These are phyloP conservation scores for Itoplectis maculator DNA, from an alignment of 2,888 invertebrate genomes.

Conservation along the genomic window DNA sequence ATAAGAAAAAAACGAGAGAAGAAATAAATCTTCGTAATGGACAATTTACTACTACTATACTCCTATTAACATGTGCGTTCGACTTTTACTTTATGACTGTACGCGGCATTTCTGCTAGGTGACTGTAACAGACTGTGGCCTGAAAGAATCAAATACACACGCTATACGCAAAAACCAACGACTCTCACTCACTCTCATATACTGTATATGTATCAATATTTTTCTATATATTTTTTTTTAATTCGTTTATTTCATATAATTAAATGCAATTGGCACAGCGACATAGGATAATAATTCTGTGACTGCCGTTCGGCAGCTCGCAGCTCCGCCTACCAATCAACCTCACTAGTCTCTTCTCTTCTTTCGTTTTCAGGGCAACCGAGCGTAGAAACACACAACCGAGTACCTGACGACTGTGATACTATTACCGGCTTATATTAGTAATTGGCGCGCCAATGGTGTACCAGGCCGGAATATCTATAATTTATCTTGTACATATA, in stretches of 20 bases:
- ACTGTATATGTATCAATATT: slow-evolving; percentile 22
- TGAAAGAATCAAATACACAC: slow-evolving; percentile 79
- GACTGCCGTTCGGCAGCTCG: slow-evolving; percentile 2
- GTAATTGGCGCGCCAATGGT: slow-evolving; percentile 49
- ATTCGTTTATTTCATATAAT: neutral
- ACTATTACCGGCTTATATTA: slow-evolving; percentile 71
- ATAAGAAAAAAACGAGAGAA: slow-evolving; percentile 13
- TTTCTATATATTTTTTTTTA: neutral
- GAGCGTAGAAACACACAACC: slow-evolving; percentile 72
- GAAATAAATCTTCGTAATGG: slow-evolving; percentile 32
- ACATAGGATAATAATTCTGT: neutral
- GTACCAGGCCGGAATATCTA: slow-evolving; percentile 35
- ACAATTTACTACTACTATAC: slow-evolving; percentile 59
- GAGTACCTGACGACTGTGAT: slow-evolving; percentile 83
- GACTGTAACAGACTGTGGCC: slow-evolving; percentile 82
- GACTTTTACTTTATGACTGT: slow-evolving; percentile 79
- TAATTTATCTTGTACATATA: slow-evolving; percentile 33
- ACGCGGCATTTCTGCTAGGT: slow-evolving; percentile 74
- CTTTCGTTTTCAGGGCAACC: slow-evolving; percentile 79
- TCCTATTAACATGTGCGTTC: slow-evolving; percentile 67
- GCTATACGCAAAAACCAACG: slow-evolving; percentile 76
- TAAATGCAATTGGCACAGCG: neutral
- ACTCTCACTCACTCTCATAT: slow-evolving; percentile 75
- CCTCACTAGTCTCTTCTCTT: slow-evolving; percentile 65
- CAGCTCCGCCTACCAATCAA: slow-evolving; percentile 31